Evolutionary conservation across 2,113 vertebrate genomes (phyloP).

Genomic region (Harpagus bidentatus): DNA sequence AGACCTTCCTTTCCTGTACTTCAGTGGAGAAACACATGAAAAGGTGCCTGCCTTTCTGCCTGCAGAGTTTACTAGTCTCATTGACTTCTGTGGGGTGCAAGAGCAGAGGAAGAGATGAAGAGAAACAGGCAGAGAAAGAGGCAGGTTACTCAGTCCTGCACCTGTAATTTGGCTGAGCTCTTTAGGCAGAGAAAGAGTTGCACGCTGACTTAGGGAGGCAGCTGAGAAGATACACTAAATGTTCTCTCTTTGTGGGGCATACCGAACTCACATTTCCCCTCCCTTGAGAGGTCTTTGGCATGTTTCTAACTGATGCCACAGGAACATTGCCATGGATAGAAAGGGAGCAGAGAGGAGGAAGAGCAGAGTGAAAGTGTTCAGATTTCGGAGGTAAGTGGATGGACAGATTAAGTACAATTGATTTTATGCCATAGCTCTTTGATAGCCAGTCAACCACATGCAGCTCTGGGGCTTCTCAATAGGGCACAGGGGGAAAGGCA

Average conservation of each 20-base stretch:
- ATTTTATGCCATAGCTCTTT: not conserved
- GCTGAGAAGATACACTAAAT: not conserved
- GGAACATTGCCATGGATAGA: not conserved
- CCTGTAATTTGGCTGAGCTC: not conserved
- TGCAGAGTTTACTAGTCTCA: not conserved
- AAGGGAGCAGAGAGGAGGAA: not conserved
- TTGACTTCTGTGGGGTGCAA: not conserved
- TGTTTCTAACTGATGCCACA: not conserved
- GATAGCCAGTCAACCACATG: not conserved
- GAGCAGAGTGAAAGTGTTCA: not conserved
- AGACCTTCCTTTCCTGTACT: not conserved
- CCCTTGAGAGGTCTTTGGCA: not conserved
- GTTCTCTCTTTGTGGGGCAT: not conserved
- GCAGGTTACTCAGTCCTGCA: not conserved
- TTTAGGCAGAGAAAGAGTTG: not conserved
- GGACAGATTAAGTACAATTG: not conserved
- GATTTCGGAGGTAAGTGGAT: not conserved
- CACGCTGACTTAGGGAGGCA: not conserved
- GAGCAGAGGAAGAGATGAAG: not conserved
- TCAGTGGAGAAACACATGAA: not conserved
- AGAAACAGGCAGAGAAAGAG: not conserved
- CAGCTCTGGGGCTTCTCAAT: not conserved
- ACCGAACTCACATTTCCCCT: not conserved
- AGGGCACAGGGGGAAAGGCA: not conserved
- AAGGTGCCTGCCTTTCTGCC: not conserved